Percentiles rank a stretch among this genome's conserved stretches.
phyloP scores from a whole-genome alignment of 2,888 invertebrate genomes.

The Eilema depressum region DNA sequence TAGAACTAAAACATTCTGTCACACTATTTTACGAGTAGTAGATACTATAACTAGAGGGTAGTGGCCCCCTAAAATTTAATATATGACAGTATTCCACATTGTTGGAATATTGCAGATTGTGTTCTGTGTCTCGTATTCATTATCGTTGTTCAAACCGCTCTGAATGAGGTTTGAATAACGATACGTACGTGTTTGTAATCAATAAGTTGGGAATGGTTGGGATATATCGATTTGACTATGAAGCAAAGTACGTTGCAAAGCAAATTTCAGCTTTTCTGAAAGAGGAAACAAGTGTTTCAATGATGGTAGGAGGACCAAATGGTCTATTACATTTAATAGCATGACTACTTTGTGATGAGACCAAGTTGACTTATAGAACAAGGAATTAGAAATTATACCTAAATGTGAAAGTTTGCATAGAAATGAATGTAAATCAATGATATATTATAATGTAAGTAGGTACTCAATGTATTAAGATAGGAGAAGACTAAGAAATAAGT shows the following conservation, averaged over 20 bases:
- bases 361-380: no score
- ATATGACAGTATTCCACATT: background rate
- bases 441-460: no score
- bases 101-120: background rate
- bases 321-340: no score
- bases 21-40: background rate
- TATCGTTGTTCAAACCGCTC: background rate
- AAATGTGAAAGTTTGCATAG: no score
- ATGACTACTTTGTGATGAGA: no score
- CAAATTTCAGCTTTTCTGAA: background rate
- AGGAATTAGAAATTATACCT: no score
- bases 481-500: no score
- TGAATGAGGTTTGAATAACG: slow-evolving; percentile 3
- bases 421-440: no score
- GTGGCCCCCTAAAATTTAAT: background rate
- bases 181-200: slow-evolving; percentile 1
- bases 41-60: no score
- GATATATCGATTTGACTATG: background rate
- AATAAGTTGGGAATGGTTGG: background rate
- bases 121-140: background rate
- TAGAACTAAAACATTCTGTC: background rate
- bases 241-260: background rate
- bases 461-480: no score
- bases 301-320: no score
- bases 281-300: background rate